Evolutionary conservation across 2,888 invertebrate genomes (phyloP).

Genomic region (Agrypnus murinus): DNA sequence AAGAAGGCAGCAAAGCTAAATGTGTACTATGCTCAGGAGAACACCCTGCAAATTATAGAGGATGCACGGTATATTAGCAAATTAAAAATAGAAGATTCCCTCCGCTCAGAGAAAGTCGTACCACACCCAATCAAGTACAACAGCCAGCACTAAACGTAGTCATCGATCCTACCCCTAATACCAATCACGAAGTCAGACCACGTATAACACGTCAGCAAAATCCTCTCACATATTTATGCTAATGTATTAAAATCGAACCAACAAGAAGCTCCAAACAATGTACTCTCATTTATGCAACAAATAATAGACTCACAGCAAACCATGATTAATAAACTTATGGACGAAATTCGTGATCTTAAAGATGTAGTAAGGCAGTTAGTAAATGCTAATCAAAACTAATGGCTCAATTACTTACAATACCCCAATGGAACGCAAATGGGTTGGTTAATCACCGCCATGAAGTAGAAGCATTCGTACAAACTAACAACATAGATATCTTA

Average conservation of each 20-base stretch:
- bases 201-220: not conserved
- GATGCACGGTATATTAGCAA: slow-evolving; percentile 18
- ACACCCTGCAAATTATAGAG: slow-evolving; percentile 18
- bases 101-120: not conserved
- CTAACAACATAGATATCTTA: slow-evolving; percentile 4
- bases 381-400: slow-evolving; percentile 5
- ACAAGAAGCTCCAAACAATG: not conserved
- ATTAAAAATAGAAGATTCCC: slow-evolving; percentile 5
- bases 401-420: slow-evolving; percentile 2
- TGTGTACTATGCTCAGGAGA: slow-evolving; percentile 13
- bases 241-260: not conserved
- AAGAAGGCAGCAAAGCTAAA: slow-evolving; percentile 29
- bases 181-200: not conserved
- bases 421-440: not conserved
- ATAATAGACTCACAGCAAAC: slow-evolving; percentile 11
- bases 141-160: too few relatives aligned
- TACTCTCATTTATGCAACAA: not conserved
- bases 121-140: not conserved
- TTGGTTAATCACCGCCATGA: not conserved
- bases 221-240: too few relatives aligned
- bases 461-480: too few relatives aligned
- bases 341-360: slow-evolving; percentile 3
- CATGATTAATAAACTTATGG: too few relatives aligned
- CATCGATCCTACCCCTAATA: too few relatives aligned
- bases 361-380: not conserved